Base-by-base conservation (phyloP, 2,888 invertebrate species). In the Elmis aenea region DNA sequence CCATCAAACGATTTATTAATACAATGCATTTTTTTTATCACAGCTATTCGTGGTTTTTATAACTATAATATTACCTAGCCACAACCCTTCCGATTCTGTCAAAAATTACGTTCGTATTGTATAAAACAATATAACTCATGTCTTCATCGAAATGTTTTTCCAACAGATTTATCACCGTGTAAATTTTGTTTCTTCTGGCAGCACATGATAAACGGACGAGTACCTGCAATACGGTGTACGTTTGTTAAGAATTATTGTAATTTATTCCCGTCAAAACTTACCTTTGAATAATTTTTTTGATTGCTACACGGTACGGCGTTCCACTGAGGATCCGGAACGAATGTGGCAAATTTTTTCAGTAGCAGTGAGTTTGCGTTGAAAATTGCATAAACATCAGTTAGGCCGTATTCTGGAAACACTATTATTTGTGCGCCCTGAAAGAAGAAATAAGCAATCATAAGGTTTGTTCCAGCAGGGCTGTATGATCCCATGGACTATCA, bases 71-170 rank as follows among this genome's bases (percentile, higher is more conserved):
- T 51, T 70, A 85, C 75, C 77, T 77, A 6, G 84, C 79, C 5
- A 87, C 71, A 10, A 90, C 70, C 1, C 69, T 67, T 1, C 90
- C 91, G 12, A 66, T 66, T 33, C 83, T 73, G 58, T 87, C 78
- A 50, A 88, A 83, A 0, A 81, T 86, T 0, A 90, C 79, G 55
- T 89, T 83, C 0, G 88, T 85, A 54, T 89, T 91, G 67, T 80
- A 89, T 13, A 72, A 58, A n/a, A 45, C 10, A 8, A 26, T 38
- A 9, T 33, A 37, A 5, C 40, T 45, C 6, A n/a, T n/a, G n/a
- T 67, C 69, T 41, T 58, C 66, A 6, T 75, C 77, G 30, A 72
- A 63, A 43, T 77, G 68, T 10, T 70, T 68, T 61, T 88, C 88
- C 0, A 75, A 73, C 1, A 84, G 60, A 61, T 89, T 88, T 1